A percentile compares a stretch with the other conserved stretches of the same genome.
Conservation (phyloP, 2,888 invertebrate species). For the Eremobia ochroleuca region DNA sequence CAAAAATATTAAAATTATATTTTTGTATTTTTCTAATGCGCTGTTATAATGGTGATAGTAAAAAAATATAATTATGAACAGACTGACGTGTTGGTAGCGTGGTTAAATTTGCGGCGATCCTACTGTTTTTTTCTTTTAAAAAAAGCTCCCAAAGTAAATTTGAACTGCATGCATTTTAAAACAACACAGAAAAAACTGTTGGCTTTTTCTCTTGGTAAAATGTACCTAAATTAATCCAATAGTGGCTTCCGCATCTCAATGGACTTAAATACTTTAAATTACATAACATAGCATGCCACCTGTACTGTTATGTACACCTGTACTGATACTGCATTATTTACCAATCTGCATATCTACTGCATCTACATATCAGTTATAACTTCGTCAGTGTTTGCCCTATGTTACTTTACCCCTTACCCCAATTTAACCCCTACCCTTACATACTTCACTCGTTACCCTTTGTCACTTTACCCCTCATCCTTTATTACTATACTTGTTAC, state of each 20-base stretch:
- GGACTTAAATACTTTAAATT: background rate
- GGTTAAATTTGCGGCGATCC: background rate
- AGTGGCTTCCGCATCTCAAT: background rate
- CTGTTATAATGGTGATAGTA: conserved; percentile 58
- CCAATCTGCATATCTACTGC: background rate
- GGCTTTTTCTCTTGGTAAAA: background rate
- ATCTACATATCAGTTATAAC: background rate
- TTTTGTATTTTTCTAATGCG: background rate
- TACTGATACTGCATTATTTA: background rate
- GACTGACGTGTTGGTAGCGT: conserved; percentile 28
- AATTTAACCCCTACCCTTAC: background rate
- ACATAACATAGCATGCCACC: background rate
- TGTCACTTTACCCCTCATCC: background rate
- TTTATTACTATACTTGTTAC: background rate
- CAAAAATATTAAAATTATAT: background rate
- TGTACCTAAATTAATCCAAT: background rate
- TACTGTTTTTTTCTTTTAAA: background rate
- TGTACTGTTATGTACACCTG: background rate
- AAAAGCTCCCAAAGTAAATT: background rate
- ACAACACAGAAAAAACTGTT: background rate
- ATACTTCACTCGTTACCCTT: background rate
- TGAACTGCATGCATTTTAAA: background rate
- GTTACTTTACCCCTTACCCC: background rate
- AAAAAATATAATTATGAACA: conserved; percentile 34
- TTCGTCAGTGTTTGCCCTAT: background rate